A percentile compares a stretch with the other conserved stretches of the same genome.
phyloP scores from a whole-genome alignment of 2,888 invertebrate genomes.

The Mimas tiliae region DNA sequence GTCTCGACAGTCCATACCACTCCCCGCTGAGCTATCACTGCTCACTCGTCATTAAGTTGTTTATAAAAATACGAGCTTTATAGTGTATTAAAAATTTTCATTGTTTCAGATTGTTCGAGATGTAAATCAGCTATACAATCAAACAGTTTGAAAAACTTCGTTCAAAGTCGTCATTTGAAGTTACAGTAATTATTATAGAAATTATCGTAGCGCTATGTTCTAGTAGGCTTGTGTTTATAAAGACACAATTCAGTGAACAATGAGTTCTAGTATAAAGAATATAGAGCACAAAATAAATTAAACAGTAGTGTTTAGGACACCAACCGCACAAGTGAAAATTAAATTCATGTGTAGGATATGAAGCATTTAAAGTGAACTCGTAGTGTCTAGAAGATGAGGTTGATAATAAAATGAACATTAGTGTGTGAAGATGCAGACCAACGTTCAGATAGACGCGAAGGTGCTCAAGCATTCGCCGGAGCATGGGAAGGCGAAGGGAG shows the following conservation, averaged over 20 bases:
- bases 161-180: not conserved
- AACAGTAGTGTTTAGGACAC: constrained; percentile 24
- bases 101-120: constrained; percentile 22
- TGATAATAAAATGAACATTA: constrained; percentile 23
- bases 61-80: too few species aligned
- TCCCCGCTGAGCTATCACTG: too few species aligned
- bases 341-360: too few species aligned
- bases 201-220: too few species aligned
- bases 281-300: not conserved
- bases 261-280: too few species aligned
- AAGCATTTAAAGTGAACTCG: not conserved
- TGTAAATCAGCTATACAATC: not conserved
- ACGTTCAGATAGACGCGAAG: constrained; percentile 90
- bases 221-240: too few species aligned
- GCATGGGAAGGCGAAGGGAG: constrained; percentile 82
- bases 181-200: too few species aligned
- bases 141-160: not conserved
- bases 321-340: too few species aligned
- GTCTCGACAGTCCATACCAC: too few species aligned
- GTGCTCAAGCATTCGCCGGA: constrained; percentile 86
- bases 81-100: not conserved
- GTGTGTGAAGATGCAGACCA: constrained; percentile 86
- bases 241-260: too few species aligned
- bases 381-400: not conserved
- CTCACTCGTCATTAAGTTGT: too few species aligned